Conservation (phyloP, 2,888 invertebrate genomes). For the Neocrepidodera transversa region DNA sequence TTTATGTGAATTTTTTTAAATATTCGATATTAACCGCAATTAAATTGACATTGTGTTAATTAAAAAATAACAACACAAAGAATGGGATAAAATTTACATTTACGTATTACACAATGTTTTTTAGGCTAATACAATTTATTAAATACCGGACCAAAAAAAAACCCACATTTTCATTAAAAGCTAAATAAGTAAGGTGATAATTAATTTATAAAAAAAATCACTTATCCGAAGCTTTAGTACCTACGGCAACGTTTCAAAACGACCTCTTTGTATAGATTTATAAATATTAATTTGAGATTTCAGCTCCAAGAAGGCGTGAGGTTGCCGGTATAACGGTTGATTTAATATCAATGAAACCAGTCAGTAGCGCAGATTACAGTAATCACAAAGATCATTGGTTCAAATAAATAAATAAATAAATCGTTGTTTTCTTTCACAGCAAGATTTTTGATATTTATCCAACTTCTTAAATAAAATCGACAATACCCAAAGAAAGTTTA, state of each 20-base stretch:
- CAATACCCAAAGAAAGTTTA: no score
- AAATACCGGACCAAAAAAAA: not conserved
- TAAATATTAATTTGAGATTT: slow-evolving; percentile 11
- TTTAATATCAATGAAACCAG: slow-evolving; percentile 3
- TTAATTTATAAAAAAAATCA: not conserved
- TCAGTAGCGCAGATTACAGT: not conserved
- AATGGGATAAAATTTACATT: no score
- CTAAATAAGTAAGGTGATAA: not conserved
- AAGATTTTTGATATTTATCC: no score
- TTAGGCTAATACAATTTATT: no score
- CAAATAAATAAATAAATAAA: no score
- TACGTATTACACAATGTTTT: no score
- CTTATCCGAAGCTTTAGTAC: not conserved
- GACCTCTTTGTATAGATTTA: slow-evolving; percentile 6
- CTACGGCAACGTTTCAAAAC: not conserved
- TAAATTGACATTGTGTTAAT: no score
- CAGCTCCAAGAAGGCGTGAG: not conserved
- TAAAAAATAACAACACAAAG: no score
- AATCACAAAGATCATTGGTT: not conserved
- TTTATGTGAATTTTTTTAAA: no score
- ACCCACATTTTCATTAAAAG: not conserved
- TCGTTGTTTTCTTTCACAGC: no score
- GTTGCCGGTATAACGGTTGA: slow-evolving; percentile 2
- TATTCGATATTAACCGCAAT: no score
- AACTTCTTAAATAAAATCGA: no score